Conservation (phyloP, 2,113 vertebrate genomes). For the Cavia porcellus region DNA sequence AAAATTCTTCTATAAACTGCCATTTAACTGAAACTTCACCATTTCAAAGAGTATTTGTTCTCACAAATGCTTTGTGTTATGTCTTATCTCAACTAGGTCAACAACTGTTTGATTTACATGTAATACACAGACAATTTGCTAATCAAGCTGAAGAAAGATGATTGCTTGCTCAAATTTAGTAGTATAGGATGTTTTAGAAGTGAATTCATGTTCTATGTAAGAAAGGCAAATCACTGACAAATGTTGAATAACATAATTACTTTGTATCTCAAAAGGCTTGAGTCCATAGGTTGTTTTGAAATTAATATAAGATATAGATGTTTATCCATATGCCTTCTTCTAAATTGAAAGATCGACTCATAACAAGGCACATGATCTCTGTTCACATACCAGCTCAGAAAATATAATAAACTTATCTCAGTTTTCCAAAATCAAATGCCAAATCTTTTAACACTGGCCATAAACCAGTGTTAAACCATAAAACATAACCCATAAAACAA, state of each 20-base stretch:
- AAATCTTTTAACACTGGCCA: slow-evolving; percentile 47
- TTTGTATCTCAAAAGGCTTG: slow-evolving; percentile 4
- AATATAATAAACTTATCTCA: slow-evolving; percentile 57
- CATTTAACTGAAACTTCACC: slow-evolving; percentile 42
- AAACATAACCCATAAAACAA: slow-evolving; percentile 72
- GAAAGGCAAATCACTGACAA: neutral
- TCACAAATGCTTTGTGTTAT: neutral
- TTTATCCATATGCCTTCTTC: neutral
- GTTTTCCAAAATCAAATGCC: slow-evolving; percentile 61
- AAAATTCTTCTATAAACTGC: slow-evolving; percentile 25
- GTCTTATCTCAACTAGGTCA: neutral
- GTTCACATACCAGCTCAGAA: neutral
- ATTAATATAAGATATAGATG: neutral
- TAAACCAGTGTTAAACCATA: too few relatives aligned
- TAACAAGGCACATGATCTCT: neutral
- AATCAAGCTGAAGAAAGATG: neutral
- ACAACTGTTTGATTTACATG: neutral
- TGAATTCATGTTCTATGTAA: neutral
- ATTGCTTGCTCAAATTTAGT: neutral
- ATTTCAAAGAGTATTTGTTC: slow-evolving; percentile 18
- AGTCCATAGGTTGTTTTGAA: slow-evolving; percentile 25
- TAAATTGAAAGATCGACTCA: neutral
- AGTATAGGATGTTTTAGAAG: neutral
- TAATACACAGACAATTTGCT: neutral
- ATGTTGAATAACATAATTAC: neutral